These are phyloP conservation scores for Anguilla pacifica DNA, from an alignment of 2,797 vertebrate genomes.

Conservation along the genomic window DNA sequence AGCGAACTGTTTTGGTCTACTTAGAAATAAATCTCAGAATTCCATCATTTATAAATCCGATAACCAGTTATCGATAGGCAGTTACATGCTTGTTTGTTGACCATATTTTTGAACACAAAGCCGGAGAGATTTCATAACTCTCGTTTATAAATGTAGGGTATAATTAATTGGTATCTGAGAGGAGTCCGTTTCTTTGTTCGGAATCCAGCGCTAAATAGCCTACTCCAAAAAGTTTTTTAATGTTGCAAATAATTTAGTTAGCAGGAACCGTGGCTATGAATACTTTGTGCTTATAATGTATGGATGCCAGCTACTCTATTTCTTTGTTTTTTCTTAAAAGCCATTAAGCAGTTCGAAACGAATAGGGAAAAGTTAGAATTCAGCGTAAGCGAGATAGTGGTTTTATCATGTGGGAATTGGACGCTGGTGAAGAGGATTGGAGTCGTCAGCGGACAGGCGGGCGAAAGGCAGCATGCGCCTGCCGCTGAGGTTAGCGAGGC, in stretches of 20 bases:
- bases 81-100: not conserved
- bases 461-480: not conserved
- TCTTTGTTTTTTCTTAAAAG: not conserved
- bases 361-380: constrained; percentile 8
- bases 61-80: not conserved
- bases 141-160: not conserved
- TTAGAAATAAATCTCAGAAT: constrained; percentile 21
- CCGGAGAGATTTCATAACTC: not conserved
- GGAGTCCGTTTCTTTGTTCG: constrained; percentile 20
- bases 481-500: not conserved
- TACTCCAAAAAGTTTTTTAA: constrained; percentile 29
- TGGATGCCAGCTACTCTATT: not conserved
- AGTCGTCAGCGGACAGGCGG: not conserved
- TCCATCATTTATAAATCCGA: not conserved
- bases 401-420: constrained; percentile 35
- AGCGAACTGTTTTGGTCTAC: not conserved
- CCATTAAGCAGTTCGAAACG: constrained; percentile 43
- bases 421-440: not conserved
- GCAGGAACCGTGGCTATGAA: not conserved
- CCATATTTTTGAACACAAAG: not conserved
- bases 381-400: constrained; percentile 66
- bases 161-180: not conserved
- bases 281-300: not conserved
- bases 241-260: not conserved
- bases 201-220: not conserved